These are phyloP conservation scores for Empidonax traillii DNA, from an alignment of 2,113 vertebrate genomes.

Conservation along the genomic window DNA sequence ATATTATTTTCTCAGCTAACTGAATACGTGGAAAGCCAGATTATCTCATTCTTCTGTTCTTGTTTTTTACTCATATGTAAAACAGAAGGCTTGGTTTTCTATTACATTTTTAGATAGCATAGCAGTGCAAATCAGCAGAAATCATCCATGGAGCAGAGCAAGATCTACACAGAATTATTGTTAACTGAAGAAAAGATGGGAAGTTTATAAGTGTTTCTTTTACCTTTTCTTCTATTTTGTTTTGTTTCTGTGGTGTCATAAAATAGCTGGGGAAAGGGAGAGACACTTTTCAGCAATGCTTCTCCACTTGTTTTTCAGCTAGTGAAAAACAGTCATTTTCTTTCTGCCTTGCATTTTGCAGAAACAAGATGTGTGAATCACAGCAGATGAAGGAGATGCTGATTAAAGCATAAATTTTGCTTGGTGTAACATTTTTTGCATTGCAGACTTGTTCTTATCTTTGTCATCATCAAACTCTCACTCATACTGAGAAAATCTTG, in stretches of 20 bases:
- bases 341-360: neutral
- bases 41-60: neutral
- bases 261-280: neutral
- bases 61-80: neutral
- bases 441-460: neutral
- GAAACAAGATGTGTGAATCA: conserved; percentile 12
- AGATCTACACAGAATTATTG: neutral
- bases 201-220: neutral
- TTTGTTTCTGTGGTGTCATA: neutral
- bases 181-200: neutral
- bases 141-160: neutral
- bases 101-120: neutral
- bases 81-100: neutral
- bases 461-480: conserved; percentile 8
- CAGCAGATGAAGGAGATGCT: conserved; percentile 22
- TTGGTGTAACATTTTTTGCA: neutral
- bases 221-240: neutral
- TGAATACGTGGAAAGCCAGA: neutral
- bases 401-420: conserved; percentile 47
- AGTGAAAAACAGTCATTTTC: neutral
- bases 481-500: neutral
- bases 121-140: neutral
- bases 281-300: neutral
- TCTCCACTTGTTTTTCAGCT: neutral
- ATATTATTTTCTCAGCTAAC: neutral